Percentiles rank a stretch among this genome's conserved stretches.
These are phyloP conservation scores for Crotalus horridus DNA, from an alignment of 2,113 vertebrate genomes.

Conservation along the genomic window DNA sequence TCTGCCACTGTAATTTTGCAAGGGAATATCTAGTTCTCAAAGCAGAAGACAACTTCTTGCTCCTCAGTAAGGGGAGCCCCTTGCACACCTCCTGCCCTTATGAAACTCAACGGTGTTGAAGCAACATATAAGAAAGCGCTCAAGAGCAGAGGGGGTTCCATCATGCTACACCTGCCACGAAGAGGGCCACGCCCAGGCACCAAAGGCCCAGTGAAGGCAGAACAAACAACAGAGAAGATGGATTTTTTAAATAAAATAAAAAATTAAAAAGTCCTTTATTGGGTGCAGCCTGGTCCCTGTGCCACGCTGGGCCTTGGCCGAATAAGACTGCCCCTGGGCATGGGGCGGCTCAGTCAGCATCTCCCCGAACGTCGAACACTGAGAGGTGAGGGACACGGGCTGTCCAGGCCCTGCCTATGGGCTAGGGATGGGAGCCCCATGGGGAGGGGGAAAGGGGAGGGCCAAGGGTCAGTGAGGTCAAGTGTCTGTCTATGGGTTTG, in stretches of 20 bases:
- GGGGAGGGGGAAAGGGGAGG: background rate
- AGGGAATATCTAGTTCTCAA: background rate
- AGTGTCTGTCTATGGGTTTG: constrained; percentile 37
- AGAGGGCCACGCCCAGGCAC: background rate
- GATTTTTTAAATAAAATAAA: constrained; percentile 69
- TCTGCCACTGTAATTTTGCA: background rate
- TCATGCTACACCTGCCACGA: background rate
- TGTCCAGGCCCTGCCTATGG: background rate
- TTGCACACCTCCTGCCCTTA: background rate
- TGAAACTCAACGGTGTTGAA: background rate
- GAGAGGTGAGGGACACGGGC: constrained; percentile 12
- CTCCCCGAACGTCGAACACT: constrained; percentile 37
- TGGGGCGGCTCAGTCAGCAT: constrained; percentile 35
- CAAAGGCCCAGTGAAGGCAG: constrained; percentile 6
- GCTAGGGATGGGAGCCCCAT: constrained; percentile 17
- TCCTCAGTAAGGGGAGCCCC: background rate
- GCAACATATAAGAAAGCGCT: background rate
- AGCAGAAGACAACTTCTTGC: background rate
- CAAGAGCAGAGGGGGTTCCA: background rate
- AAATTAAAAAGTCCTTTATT: constrained; percentile 73
- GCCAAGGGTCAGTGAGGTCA: constrained; percentile 44
- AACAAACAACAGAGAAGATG: constrained; percentile 52
- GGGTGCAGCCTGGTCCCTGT: constrained; percentile 62
- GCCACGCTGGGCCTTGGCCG: constrained; percentile 9
- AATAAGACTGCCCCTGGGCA: constrained; percentile 26